phyloP scores from a whole-genome alignment of 2,888 invertebrate genomes.

The Emesis castigata region DNA sequence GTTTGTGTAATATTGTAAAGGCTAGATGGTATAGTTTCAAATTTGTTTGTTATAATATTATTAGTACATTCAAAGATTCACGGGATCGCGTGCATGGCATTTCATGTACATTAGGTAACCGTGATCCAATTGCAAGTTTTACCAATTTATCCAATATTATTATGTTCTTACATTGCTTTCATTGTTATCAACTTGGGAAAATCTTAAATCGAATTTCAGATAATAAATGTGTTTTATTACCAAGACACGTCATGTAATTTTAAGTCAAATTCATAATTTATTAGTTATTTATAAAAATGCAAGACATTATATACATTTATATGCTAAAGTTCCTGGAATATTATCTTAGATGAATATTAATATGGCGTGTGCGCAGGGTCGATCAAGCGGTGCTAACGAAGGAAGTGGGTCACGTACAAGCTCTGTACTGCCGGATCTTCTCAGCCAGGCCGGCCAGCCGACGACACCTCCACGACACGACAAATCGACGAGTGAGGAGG shows the following conservation, averaged over 20 bases:
- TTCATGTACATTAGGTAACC: background rate
- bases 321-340: too few species aligned
- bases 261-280: background rate
- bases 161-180: background rate
- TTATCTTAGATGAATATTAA: background rate
- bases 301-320: background rate
- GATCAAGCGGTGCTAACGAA: conserved; percentile 84
- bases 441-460: conserved; percentile 96
- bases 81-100: too few species aligned
- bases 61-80: too few species aligned
- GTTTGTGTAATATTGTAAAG: too few species aligned
- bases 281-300: too few species aligned
- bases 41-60: too few species aligned
- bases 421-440: conserved; percentile 97
- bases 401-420: conserved; percentile 94
- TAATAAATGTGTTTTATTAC: background rate
- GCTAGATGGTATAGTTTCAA: too few species aligned
- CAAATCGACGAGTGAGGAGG: conserved; percentile 98
- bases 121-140: background rate
- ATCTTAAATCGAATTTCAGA: background rate
- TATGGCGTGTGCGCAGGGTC: conserved; percentile 75
- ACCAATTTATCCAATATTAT: background rate
- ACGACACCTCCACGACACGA: conserved; percentile 97
- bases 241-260: background rate
- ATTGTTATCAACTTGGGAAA: background rate